phyloP scores from a whole-genome alignment of 1,140 invertebrate species.

The Dendroctonus ponderosae region DNA sequence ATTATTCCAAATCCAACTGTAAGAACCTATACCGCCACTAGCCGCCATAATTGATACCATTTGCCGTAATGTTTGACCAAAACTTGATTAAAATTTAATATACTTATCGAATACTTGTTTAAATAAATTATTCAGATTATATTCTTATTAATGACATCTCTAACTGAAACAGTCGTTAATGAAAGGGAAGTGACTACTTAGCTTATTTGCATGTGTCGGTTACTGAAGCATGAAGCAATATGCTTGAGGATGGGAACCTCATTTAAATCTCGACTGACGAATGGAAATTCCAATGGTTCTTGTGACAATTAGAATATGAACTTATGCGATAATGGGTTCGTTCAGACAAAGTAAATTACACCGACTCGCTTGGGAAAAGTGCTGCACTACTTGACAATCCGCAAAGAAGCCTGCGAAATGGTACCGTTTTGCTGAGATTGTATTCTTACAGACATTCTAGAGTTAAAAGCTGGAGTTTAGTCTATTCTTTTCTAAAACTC shows the following conservation, averaged over 20 bases:
- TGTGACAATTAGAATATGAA: constrained; percentile 16
- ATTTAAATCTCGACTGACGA: constrained; percentile 13
- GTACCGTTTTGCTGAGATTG: constrained; percentile 1
- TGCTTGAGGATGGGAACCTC: constrained; percentile 20
- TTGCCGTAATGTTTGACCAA: constrained; percentile 24
- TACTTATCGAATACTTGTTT: constrained; percentile 3
- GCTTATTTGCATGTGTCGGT: constrained; percentile 11
- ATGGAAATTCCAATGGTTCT: constrained; percentile 25
- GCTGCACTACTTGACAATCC: neutral
- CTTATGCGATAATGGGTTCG: constrained; percentile 16
- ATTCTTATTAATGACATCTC: constrained; percentile 18
- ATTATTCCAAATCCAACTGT: neutral
- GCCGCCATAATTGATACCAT: constrained; percentile 19
- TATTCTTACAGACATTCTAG: too few species aligned
- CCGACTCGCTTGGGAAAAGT: constrained; percentile 21
- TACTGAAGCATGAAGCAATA: constrained; percentile 27
- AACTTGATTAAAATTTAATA: constrained; percentile 23
- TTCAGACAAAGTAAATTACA: constrained; percentile 14
- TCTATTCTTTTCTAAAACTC: too few species aligned
- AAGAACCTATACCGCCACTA: neutral
- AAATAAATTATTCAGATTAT: constrained; percentile 14
- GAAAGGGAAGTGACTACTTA: constrained; percentile 30
- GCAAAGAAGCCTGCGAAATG: constrained; percentile 8
- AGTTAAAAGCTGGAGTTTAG: too few species aligned
- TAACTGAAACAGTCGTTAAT: constrained; percentile 17